These are phyloP conservation scores for Phenacoccus solenopsis DNA, from an alignment of 1,140 invertebrate species.

Conservation along the genomic window DNA sequence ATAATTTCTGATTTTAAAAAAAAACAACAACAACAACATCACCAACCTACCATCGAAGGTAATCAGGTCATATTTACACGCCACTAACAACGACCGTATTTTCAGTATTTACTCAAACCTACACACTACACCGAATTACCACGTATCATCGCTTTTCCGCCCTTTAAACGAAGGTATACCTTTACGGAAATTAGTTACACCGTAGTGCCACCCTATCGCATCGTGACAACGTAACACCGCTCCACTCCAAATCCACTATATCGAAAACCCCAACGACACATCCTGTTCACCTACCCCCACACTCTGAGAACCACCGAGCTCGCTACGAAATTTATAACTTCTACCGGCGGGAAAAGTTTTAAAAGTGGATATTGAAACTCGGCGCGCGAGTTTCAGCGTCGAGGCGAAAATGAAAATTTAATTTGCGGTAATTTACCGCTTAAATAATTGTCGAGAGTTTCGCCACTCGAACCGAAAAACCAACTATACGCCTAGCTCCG, in stretches of 20 bases:
- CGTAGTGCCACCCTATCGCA: too few species aligned
- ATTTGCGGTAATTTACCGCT: neutral
- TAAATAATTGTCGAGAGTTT: slow-evolving; percentile 3
- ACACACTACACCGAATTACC: neutral
- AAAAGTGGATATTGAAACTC: neutral
- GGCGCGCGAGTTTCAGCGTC: neutral
- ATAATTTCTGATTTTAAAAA: too few species aligned
- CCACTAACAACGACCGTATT: neutral
- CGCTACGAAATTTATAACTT: neutral
- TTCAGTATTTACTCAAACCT: neutral
- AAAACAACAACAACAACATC: too few species aligned
- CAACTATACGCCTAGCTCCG: too few species aligned
- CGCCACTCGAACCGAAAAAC: neutral
- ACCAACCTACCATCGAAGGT: too few species aligned
- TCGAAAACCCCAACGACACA: too few species aligned
- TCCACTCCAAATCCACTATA: too few species aligned
- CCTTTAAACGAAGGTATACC: too few species aligned
- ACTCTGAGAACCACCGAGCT: neutral
- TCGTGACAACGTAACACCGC: too few species aligned
- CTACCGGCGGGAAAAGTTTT: neutral
- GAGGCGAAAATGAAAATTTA: neutral
- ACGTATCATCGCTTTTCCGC: neutral
- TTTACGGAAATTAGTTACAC: too few species aligned
- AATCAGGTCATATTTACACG: neutral
- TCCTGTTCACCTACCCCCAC: too few species aligned